A percentile compares a stretch with the other conserved stretches of the same genome.
These are phyloP conservation scores for Leptocoma aspasia DNA, from an alignment of 2,113 vertebrate genomes.

Conservation along the genomic window DNA sequence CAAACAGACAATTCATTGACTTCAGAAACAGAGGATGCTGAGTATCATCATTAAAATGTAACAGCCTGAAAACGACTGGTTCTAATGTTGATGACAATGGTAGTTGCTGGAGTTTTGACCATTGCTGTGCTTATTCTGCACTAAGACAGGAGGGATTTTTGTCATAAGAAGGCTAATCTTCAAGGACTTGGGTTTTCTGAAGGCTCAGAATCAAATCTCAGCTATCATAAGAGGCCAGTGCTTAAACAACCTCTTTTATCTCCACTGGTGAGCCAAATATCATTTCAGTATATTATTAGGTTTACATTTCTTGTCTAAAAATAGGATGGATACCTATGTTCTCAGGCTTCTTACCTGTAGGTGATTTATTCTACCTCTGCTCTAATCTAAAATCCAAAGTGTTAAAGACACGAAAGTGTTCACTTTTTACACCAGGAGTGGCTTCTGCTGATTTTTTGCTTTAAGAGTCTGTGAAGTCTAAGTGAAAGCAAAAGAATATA, in stretches of 20 bases:
- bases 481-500: constrained; percentile 47
- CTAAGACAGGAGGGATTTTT: background rate
- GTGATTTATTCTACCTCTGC: constrained; percentile 28
- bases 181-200: background rate
- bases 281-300: background rate
- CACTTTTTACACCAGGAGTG: background rate
- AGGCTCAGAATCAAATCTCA: background rate
- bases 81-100: background rate
- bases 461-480: constrained; percentile 44
- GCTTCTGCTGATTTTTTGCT: constrained; percentile 50
- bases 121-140: background rate
- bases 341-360: background rate
- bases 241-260: background rate
- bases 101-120: background rate
- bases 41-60: background rate
- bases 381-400: constrained; percentile 36
- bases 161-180: background rate
- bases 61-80: background rate
- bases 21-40: background rate
- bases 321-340: background rate
- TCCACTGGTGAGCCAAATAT: background rate
- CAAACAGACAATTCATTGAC: background rate
- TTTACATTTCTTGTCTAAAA: constrained; percentile 36
- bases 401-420: constrained; percentile 11
- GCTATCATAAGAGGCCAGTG: background rate